A percentile compares a stretch with the other conserved stretches of the same genome.
Conservation (phyloP, 2,113 vertebrate genomes). For the Hippopotamus amphibius region DNA sequence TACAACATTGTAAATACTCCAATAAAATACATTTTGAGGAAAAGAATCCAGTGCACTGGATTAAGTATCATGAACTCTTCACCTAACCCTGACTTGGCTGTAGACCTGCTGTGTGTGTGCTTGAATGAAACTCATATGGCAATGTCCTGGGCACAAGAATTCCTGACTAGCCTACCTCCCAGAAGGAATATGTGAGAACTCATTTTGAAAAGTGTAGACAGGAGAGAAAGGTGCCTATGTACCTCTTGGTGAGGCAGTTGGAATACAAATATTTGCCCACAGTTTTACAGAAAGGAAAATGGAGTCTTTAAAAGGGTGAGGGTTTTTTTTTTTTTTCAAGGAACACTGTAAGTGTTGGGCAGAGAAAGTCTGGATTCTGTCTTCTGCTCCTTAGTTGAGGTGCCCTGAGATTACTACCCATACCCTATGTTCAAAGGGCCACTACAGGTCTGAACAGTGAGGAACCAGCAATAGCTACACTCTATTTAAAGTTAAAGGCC, state of each 20-base stretch:
- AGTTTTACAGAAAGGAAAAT: not conserved
- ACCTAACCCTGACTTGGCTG: not conserved
- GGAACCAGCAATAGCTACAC: not conserved
- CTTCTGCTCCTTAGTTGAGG: not conserved
- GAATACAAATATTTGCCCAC: slow-evolving; percentile 31
- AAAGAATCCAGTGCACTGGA: not conserved
- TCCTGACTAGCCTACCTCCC: not conserved
- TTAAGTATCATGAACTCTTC: not conserved
- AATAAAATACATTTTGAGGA: not conserved
- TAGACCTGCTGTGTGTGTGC: not conserved
- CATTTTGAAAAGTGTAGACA: not conserved
- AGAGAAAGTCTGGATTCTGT: not conserved
- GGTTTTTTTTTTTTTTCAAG: not conserved
- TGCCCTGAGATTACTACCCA: not conserved
- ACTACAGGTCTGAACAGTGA: not conserved
- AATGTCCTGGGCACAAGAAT: not conserved
- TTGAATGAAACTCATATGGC: not conserved
- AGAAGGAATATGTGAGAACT: not conserved
- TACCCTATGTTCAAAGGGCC: not conserved
- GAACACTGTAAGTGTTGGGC: not conserved
- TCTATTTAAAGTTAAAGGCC: not conserved
- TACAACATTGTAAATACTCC: not conserved
- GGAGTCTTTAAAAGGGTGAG: not conserved
- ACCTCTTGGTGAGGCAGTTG: not conserved
- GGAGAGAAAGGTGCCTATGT: slow-evolving; percentile 1